Percentiles rank a stretch among this genome's conserved stretches.
Conservation (phyloP, 2,113 vertebrate genomes). For the Neogale vison region DNA sequence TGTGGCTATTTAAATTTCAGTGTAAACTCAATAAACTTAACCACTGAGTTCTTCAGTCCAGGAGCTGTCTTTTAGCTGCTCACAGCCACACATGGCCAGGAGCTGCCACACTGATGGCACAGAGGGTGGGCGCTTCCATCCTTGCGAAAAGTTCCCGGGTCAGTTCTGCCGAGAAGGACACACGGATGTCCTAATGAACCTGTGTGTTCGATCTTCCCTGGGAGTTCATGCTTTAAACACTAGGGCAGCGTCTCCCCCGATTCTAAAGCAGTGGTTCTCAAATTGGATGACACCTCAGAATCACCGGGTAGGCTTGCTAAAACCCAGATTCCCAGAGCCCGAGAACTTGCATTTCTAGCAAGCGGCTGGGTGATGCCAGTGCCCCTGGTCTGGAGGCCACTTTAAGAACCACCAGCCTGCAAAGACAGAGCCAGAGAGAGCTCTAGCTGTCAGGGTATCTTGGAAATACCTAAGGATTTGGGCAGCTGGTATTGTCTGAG, state of each 20-base stretch:
- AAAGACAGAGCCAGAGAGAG: background rate
- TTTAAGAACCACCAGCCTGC: background rate
- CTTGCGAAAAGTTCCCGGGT: background rate
- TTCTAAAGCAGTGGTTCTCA: background rate
- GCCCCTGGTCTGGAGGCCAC: background rate
- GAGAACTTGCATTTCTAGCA: background rate
- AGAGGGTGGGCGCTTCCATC: no score
- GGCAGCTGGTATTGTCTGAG: background rate
- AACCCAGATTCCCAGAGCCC: background rate
- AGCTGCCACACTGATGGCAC: background rate
- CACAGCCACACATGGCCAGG: background rate
- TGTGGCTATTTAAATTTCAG: background rate
- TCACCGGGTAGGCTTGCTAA: background rate
- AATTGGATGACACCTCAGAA: background rate
- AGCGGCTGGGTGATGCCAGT: background rate
- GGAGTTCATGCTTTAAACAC: background rate
- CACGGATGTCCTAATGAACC: background rate
- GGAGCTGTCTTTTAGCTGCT: background rate
- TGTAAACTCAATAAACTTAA: background rate
- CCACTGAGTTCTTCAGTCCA: background rate
- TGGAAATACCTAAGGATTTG: background rate
- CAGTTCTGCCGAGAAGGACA: background rate
- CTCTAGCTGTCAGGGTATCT: background rate
- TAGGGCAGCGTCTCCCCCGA: fast-evolving
- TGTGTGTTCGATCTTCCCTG: background rate